Evolutionary conservation across 2,113 vertebrate species (phyloP).

Genomic region (Notarius quadriscutis): DNA sequence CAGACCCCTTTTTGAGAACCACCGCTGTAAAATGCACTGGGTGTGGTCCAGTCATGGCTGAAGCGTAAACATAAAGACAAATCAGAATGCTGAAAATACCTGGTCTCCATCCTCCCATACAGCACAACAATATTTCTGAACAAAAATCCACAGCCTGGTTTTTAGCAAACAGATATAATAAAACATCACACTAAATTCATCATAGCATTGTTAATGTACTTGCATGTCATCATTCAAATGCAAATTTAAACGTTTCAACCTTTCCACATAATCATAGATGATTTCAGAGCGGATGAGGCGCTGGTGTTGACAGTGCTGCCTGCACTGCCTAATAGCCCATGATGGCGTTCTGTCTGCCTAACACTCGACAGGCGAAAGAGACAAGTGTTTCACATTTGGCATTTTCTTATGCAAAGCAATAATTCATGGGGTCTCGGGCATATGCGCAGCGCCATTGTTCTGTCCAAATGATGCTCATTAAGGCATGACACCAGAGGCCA

Average conservation of each 20-base stretch:
- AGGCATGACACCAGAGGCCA: constrained; percentile 69
- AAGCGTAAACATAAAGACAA: not conserved
- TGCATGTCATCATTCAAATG: constrained; percentile 54
- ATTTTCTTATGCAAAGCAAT: constrained; percentile 65
- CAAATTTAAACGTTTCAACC: constrained; percentile 57
- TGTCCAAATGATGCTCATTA: constrained; percentile 73
- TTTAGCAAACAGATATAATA: constrained; percentile 45
- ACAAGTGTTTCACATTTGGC: constrained; percentile 60
- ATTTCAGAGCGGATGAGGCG: constrained; percentile 49
- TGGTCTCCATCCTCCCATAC: not conserved
- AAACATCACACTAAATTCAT: constrained; percentile 49
- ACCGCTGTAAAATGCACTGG: not conserved
- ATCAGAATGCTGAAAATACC: not conserved
- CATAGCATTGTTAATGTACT: constrained; percentile 50
- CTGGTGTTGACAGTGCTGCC: constrained; percentile 49
- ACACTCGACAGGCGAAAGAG: constrained; percentile 47
- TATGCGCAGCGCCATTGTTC: constrained; percentile 67
- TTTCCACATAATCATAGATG: constrained; percentile 57
- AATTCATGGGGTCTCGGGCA: constrained; percentile 65
- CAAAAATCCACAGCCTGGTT: constrained; percentile 28
- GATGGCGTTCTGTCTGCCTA: constrained; percentile 51
- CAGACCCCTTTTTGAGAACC: not conserved
- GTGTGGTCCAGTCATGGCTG: not conserved
- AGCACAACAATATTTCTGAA: not conserved
- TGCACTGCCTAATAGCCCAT: constrained; percentile 53